A percentile compares a stretch with the other conserved stretches of the same genome.
phyloP scores from a whole-genome alignment of 1,140 invertebrate genomes.

The Calosoma granatense region DNA sequence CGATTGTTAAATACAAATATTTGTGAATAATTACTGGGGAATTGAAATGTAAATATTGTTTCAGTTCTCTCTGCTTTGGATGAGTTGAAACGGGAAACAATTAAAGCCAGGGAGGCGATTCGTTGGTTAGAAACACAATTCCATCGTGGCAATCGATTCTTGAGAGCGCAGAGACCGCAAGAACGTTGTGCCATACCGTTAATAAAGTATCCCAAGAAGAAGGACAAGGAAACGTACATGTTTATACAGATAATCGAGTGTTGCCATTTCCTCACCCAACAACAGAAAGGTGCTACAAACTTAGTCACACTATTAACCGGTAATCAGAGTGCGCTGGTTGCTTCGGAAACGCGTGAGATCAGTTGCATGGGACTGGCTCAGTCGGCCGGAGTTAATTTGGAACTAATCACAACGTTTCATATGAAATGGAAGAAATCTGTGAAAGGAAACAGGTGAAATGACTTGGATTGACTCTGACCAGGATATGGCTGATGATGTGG shows the following conservation, averaged over 20 bases:
- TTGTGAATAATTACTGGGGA: constrained; percentile 12
- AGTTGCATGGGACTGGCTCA: constrained; percentile 41
- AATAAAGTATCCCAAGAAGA: constrained; percentile 61
- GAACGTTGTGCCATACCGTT: constrained; percentile 63
- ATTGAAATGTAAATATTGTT: constrained; percentile 28
- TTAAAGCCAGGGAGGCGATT: constrained; percentile 74
- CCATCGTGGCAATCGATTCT: constrained; percentile 69
- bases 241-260: constrained; percentile 62
- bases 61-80: constrained; percentile 79
- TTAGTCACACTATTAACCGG: constrained; percentile 51
- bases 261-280: constrained; percentile 54
- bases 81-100: constrained; percentile 67
- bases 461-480: no score
- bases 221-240: constrained; percentile 56
- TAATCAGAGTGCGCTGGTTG: constrained; percentile 29
- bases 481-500: no score
- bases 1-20: constrained; percentile 4
- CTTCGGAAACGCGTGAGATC: constrained; percentile 27
- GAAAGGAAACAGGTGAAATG: constrained; percentile 53
- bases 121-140: constrained; percentile 84
- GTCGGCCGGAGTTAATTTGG: constrained; percentile 51
- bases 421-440: constrained; percentile 55
- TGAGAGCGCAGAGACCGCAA: constrained; percentile 68
- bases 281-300: constrained; percentile 41
- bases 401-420: constrained; percentile 53